Evolutionary conservation across 2,888 invertebrate genomes (phyloP).

Genomic region (Ophioninae sp.): DNA sequence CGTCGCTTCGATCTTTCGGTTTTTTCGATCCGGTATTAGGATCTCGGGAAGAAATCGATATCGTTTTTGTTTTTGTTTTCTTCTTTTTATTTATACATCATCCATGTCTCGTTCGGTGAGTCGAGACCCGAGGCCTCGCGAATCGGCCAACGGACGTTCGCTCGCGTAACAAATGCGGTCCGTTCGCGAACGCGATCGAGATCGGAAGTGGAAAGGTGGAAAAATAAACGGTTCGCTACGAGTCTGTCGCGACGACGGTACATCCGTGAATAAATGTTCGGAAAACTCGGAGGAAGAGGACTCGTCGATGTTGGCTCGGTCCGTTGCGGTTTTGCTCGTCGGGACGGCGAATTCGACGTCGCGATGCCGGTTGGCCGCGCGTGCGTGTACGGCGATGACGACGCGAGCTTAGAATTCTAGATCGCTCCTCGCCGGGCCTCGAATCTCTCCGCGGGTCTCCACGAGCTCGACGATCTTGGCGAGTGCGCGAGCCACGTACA

Average conservation of each 20-base stretch:
- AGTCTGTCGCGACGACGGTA: not conserved
- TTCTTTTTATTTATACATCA: not conserved
- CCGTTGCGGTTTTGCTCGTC: slow-evolving; percentile 22
- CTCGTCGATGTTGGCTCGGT: slow-evolving; percentile 12
- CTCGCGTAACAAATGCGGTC: slow-evolving; percentile 19
- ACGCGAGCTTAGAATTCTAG: slow-evolving; percentile 60
- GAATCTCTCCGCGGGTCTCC: slow-evolving; percentile 21
- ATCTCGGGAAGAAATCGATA: not conserved
- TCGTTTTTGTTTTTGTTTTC: slow-evolving; percentile 7
- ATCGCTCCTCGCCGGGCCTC: slow-evolving; percentile 41
- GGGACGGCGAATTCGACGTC: slow-evolving; percentile 29
- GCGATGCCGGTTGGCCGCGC: slow-evolving; percentile 43
- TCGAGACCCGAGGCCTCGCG: slow-evolving; percentile 14
- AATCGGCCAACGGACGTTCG: slow-evolving; percentile 12
- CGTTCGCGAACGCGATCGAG: not conserved
- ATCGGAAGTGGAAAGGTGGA: not conserved
- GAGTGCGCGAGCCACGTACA: slow-evolving; percentile 33
- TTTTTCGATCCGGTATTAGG: not conserved
- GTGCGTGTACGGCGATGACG: slow-evolving; percentile 41
- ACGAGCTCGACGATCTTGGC: slow-evolving; percentile 46
- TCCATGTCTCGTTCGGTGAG: slow-evolving; percentile 34
- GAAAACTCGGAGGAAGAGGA: not conserved
- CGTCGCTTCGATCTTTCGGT: slow-evolving; percentile 23
- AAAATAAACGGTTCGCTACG: not conserved
- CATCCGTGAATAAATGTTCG: slow-evolving; percentile 20